These are phyloP conservation scores for Scaptomyza montana DNA, from an alignment of 1,140 invertebrate genomes.

Conservation along the genomic window DNA sequence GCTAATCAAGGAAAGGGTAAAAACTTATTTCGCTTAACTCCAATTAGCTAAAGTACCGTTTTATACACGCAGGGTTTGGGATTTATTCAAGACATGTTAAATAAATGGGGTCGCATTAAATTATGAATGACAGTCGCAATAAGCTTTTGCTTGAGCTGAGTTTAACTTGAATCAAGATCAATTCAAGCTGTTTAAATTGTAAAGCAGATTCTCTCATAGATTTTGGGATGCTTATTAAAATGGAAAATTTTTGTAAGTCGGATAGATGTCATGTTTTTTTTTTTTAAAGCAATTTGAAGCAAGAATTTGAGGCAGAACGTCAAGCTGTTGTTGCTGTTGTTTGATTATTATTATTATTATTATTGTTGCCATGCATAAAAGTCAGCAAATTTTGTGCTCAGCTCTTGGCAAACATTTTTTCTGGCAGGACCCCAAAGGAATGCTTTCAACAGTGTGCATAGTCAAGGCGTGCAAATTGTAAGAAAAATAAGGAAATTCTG, in stretches of 20 bases:
- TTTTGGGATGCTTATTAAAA: constrained; percentile 45
- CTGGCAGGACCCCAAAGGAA: constrained; percentile 22
- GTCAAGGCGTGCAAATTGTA: constrained; percentile 36
- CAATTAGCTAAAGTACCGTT: constrained; percentile 6
- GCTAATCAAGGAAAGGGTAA: not conserved
- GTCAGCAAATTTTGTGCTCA: constrained; percentile 24
- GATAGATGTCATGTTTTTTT: constrained; percentile 29
- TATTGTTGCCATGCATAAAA: constrained; percentile 35
- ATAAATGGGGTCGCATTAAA: too few relatives aligned
- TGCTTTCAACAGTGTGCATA: constrained; percentile 9
- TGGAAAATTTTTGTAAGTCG: constrained; percentile 29
- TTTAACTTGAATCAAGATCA: not conserved
- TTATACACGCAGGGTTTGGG: not conserved
- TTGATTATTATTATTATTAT: constrained; percentile 27
- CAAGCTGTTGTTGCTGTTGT: not conserved
- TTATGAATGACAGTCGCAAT: not conserved
- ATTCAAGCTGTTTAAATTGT: constrained; percentile 11
- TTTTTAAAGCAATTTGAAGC: constrained; percentile 6
- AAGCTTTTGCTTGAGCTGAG: constrained; percentile 1
- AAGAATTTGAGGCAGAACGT: constrained; percentile 1
- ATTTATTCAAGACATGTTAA: not conserved
- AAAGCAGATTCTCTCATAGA: constrained; percentile 26
- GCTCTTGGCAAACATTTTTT: not conserved
- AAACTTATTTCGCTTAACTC: not conserved
- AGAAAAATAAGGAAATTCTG: constrained; percentile 25